These are phyloP conservation scores for Meteorus sp. DNA, from an alignment of 1,140 invertebrate genomes.

Conservation along the genomic window DNA sequence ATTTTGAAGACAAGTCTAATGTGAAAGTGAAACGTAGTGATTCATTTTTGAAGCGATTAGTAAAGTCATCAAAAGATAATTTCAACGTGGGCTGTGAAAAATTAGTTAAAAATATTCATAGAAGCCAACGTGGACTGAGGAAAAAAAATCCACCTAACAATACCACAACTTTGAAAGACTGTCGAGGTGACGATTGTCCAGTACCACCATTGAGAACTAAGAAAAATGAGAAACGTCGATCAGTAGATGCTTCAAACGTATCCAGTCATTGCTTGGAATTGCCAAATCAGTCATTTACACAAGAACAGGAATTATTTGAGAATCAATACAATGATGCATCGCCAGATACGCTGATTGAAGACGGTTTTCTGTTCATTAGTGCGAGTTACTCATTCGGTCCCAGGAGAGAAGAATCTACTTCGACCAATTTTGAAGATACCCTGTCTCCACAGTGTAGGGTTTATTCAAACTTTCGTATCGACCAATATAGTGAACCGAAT, in stretches of 20 bases:
- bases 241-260: too few species aligned
- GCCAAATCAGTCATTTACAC: background rate
- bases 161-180: conserved; percentile 23
- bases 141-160: conserved; percentile 31
- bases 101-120: conserved; percentile 42
- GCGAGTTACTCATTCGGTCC: background rate
- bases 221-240: background rate
- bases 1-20: background rate
- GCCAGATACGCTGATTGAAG: background rate
- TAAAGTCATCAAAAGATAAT: conserved; percentile 39
- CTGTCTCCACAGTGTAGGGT: conserved; percentile 1
- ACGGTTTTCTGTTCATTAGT: conserved; percentile 4
- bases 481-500: background rate
- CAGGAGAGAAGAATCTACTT: conserved; percentile 1
- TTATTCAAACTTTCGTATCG: background rate
- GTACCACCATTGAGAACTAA: conserved; percentile 29
- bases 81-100: conserved; percentile 37
- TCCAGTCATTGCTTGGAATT: too few species aligned
- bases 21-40: conserved; percentile 28
- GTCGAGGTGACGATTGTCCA: conserved; percentile 26
- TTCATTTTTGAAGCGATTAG: conserved; percentile 40
- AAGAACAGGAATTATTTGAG: conserved; percentile 18
- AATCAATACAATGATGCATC: background rate
- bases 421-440: background rate
- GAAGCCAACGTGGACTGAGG: conserved; percentile 31